Conservation (phyloP, 2,113 vertebrate species). For the Puntigrus tetrazona region DNA sequence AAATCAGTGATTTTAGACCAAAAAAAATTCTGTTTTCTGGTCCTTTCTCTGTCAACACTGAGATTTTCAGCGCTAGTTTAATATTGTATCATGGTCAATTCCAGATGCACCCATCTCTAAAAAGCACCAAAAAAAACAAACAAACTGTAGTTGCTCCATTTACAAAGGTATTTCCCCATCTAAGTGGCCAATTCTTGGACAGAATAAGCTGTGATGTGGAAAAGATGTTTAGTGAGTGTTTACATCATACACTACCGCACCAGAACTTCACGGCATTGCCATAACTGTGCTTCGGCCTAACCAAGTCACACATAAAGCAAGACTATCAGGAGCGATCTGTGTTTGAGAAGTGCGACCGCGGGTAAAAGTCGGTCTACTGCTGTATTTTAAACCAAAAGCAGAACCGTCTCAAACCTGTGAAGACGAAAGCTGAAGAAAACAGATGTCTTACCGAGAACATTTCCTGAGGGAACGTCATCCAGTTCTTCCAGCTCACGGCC, state of each 20-base stretch:
- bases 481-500: constrained; percentile 90
- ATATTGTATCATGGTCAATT: not conserved
- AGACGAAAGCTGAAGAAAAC: not conserved
- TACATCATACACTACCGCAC: not conserved
- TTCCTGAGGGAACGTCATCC: constrained; percentile 89
- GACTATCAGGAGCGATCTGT: not conserved
- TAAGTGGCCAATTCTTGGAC: not conserved
- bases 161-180: not conserved
- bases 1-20: not conserved
- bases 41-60: not conserved
- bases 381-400: not conserved
- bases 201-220: not conserved
- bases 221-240: not conserved
- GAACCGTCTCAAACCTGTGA: not conserved
- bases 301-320: not conserved
- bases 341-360: not conserved
- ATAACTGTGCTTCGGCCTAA: not conserved
- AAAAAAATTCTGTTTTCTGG: not conserved
- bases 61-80: not conserved
- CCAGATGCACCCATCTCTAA: not conserved
- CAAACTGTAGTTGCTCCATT: not conserved
- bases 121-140: not conserved
- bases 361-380: not conserved
- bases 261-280: not conserved
- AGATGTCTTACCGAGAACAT: constrained; percentile 83